Evolutionary conservation across 2,797 vertebrate genomes (phyloP).

Genomic region (Garrulus glandarius): DNA sequence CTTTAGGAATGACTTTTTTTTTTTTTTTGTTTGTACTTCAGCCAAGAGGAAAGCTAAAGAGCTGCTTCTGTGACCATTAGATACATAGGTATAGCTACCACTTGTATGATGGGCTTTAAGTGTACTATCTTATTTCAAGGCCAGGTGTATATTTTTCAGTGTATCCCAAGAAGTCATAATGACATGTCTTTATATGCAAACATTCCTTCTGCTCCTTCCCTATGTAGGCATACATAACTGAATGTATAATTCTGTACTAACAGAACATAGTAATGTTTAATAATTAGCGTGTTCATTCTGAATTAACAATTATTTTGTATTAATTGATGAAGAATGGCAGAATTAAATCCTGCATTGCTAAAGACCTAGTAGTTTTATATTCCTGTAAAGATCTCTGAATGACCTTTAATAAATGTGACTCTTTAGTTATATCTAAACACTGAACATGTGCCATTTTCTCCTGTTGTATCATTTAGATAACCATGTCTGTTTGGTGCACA

Average conservation of each 20-base stretch:
- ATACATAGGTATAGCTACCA: neutral
- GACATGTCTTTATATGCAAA: neutral
- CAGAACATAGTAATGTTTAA: neutral
- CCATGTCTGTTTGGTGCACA: constrained; percentile 96
- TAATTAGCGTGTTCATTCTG: neutral
- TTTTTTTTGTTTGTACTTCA: neutral
- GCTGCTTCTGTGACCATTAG: neutral
- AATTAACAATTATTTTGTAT: neutral
- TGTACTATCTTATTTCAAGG: neutral
- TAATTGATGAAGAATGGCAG: neutral
- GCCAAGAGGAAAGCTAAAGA: neutral
- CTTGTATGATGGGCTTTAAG: neutral
- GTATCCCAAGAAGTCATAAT: neutral
- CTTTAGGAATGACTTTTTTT: neutral
- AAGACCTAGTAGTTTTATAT: neutral
- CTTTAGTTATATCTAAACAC: neutral
- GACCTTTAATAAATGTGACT: neutral
- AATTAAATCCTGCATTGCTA: neutral
- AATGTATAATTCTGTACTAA: neutral
- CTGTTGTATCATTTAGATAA: constrained; percentile 80
- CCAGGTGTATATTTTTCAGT: neutral
- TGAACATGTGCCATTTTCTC: neutral
- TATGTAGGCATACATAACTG: neutral
- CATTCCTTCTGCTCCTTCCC: neutral
- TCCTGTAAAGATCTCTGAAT: neutral